Conservation (phyloP, 2,797 vertebrate genomes). For the Falco biarmicus region DNA sequence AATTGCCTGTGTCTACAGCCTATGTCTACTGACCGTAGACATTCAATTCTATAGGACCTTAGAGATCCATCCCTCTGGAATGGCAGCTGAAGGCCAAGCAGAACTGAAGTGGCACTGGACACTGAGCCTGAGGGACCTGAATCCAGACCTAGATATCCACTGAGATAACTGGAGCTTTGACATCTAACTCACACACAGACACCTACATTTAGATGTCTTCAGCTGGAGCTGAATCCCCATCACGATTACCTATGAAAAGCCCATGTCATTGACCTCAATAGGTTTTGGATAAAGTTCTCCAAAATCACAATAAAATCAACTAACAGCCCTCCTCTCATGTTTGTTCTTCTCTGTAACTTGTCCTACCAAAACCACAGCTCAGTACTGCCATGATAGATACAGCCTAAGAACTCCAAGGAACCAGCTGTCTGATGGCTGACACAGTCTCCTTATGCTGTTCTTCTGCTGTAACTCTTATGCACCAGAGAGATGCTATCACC, state of each 20-base stretch:
- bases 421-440: neutral
- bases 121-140: neutral
- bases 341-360: neutral
- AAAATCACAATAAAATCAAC: neutral
- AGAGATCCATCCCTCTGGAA: neutral
- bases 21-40: neutral
- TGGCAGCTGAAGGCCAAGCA: neutral
- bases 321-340: neutral
- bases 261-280: neutral
- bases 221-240: neutral
- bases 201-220: neutral
- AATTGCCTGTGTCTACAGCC: neutral
- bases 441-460: neutral
- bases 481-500: neutral
- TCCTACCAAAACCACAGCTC: neutral
- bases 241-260: neutral
- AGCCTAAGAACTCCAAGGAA: neutral
- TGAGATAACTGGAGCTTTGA: neutral
- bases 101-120: neutral
- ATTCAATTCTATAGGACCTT: neutral
- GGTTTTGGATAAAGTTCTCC: neutral
- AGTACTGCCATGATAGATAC: neutral
- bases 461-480: neutral
- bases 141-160: neutral
- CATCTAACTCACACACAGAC: neutral